Evolutionary conservation across 2,888 invertebrate species (phyloP).

Genomic region (Acanthosepion pharaonis): DNA sequence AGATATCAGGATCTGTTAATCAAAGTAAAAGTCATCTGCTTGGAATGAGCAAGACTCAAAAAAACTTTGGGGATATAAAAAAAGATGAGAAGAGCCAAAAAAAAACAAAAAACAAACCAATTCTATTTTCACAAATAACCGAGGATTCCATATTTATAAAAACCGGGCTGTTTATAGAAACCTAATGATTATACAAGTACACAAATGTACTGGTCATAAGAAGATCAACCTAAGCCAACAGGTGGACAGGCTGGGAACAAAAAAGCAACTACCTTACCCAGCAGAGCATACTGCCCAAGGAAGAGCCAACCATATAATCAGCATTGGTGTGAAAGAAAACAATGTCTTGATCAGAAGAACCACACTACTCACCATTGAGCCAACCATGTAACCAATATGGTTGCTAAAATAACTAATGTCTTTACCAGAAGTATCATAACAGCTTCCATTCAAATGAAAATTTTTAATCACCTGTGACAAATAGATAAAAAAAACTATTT

Average conservation of each 20-base stretch:
- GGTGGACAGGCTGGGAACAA: neutral
- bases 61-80: too few species aligned
- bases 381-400: constrained; percentile 7
- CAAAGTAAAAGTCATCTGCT: too few species aligned
- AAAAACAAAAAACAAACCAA: too few species aligned
- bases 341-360: neutral
- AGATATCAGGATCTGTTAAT: too few species aligned
- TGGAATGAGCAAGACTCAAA: too few species aligned
- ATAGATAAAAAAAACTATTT: neutral
- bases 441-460: neutral
- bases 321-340: neutral
- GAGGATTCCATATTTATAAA: too few species aligned
- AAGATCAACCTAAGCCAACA: neutral
- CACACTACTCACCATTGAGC: neutral
- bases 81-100: too few species aligned
- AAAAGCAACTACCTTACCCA: neutral
- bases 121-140: too few species aligned
- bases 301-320: neutral
- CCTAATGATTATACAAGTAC: neutral
- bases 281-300: neutral
- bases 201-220: neutral
- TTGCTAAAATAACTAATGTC: constrained; percentile 4
- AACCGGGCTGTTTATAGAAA: neutral
- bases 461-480: constrained; percentile 13
- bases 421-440: neutral